Evolutionary conservation across 2,797 vertebrate genomes (phyloP), one percentile per base, ranked within the genome.

Genomic region (Typhlichthys eigenmanni): DNA sequence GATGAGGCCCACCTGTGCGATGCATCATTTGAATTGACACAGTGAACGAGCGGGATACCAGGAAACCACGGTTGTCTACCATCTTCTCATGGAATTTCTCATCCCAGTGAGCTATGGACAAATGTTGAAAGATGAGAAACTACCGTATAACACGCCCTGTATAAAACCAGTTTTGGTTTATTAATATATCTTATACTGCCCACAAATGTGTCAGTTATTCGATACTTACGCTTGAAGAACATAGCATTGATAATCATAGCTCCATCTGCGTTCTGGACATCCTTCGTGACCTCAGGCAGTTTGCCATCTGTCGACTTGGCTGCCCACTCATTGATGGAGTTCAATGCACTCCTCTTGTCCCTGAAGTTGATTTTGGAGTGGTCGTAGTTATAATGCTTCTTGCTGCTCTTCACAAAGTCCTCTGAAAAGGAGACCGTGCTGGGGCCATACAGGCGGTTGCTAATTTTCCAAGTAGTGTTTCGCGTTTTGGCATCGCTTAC

Each of bases 281-380:
- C 96, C 55, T 95, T 96, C 2, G 96, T 96, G 81, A 98, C 83
- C 88, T 98, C 96, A 0, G 95, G 93, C 52, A 99, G 88, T 52
- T 98, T 99, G 70, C 98, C 96, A 0, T 91, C 92, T 0, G 98
- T 98, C 17, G 95, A 95, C 83, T 96, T 95, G 0, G 95, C 84
- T 0, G 95, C 97, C 98, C 98, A 99, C 83, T 98, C 95, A 0
- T 98, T 99, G 84, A 99, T 98, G 90, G 97, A 96, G 73, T 94
- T 98, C 69, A 99, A 85, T 0, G 97, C 94, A 0, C 95, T 96
- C 78, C 94, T 93, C 91, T 98, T 98, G 91, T 99, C 98, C 1
- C 94, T 87, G 88, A 98, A 94, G 92, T 98, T 99, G 82, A 98
- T 95, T 86, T 98, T 98, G 19, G 94, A 95, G 75, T 98, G 95